phyloP scores from a whole-genome alignment of 2,113 vertebrate genomes.

The sheep (Ovis aries) region DNA sequence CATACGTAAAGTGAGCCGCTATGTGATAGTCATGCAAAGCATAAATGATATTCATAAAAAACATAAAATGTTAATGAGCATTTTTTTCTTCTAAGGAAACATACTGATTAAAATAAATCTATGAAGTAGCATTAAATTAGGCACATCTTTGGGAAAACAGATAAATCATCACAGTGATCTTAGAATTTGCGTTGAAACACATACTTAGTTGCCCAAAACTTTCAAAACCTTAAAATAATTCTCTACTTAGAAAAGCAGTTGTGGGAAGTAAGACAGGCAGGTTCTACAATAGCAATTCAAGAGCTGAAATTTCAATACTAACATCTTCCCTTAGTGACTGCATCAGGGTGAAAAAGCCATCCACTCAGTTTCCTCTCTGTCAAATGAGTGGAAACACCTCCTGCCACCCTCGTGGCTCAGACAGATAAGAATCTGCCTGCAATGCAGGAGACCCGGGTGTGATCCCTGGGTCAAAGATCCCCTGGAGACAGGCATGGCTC shows the following conservation, averaged over 20 bases:
- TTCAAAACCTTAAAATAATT: background rate
- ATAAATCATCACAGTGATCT: background rate
- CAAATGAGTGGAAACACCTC: background rate
- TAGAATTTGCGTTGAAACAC: background rate
- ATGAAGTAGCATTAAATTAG: background rate
- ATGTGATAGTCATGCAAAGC: background rate
- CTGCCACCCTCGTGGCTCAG: background rate
- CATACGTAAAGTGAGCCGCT: background rate
- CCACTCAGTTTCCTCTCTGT: background rate
- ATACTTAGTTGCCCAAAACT: background rate
- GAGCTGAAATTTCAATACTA: background rate
- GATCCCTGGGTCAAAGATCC: background rate
- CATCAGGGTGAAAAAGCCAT: background rate
- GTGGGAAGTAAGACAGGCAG: background rate
- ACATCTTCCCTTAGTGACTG: background rate
- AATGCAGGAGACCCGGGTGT: background rate
- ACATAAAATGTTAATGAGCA: background rate
- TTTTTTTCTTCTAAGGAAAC: background rate
- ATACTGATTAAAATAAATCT: background rate
- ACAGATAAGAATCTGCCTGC: background rate
- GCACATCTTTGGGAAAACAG: background rate
- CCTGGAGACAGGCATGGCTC: background rate
- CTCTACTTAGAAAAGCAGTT: constrained; percentile 5
- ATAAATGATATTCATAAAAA: background rate
- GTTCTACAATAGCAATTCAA: background rate